Base-by-base conservation (phyloP, 2,888 invertebrate genomes). In the Neoscelio sp. region DNA sequence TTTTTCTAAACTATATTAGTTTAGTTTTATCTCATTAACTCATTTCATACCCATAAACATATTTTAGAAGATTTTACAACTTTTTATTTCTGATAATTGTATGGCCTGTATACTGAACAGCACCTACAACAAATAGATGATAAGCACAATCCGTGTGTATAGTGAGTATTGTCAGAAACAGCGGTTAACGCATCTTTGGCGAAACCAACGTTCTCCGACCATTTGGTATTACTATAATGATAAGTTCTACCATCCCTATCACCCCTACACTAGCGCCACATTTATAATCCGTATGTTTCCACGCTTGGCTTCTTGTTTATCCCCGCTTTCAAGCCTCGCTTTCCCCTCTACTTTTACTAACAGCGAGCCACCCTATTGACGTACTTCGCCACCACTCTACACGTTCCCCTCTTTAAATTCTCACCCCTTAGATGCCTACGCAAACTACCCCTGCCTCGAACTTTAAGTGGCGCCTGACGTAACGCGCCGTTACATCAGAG, bases 401-500 rank as follows among this genome's bases (percentile, higher is more conserved):
- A 35, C 28, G n/a, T 23, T 48, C 71, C 62, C 52, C 70, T 42
- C 70, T 71, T 62, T 23, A 52, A 71, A 52, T 40, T 42, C 26
- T 30, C 52, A 35, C 60, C 52, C 62, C 71, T 54, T 5, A 8
- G 46, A 5, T 44, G 42, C 48, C 71, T 2, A 44, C 44, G 44
- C 23, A 10, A 7, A 10, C n/a, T n/a, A 23, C 23, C 23, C 23
- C 44, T 18, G 2, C 12, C 23, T 17, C 42, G 62, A 62, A 46
- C 28, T 50, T 62, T 33, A 54, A 73, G 71, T 54, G 71, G 54
- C 46, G 62, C 71, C 62, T 54, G 46, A 73, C 62, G 54, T 73
- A 73, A 62, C 48, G 30, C 12, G 6, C 7, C 23, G 50, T 70
- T 70, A 70, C 62, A 62, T 73, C 62, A 73, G 44, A 52, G 20